Conservation (phyloP, 2,797 vertebrate genomes). For the Babyrousa celebensis region DNA sequence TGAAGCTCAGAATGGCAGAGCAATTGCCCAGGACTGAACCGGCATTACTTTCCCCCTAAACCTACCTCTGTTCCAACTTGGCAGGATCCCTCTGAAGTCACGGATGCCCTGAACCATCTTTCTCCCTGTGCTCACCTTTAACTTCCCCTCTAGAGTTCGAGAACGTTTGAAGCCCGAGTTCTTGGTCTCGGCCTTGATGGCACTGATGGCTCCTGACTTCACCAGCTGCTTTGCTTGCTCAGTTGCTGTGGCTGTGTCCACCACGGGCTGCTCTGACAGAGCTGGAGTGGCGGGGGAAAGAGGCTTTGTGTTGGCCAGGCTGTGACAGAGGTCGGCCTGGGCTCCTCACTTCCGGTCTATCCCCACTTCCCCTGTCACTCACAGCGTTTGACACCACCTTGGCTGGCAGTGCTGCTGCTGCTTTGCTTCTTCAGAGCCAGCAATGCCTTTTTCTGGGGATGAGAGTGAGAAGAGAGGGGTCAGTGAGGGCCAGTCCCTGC, state of each 20-base stretch:
- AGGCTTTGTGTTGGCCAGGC: background rate
- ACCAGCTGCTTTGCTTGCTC: slow-evolving; percentile 98
- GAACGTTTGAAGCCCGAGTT: slow-evolving; percentile 98
- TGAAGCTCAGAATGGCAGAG: background rate
- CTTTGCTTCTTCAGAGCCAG: slow-evolving; percentile 97
- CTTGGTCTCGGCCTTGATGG: slow-evolving; percentile 98
- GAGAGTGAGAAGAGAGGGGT: background rate
- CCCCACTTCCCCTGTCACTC: slow-evolving; percentile 82
- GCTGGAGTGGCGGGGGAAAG: slow-evolving; percentile 88
- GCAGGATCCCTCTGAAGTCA: background rate
- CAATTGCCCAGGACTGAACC: background rate
- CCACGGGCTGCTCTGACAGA: slow-evolving; percentile 96
- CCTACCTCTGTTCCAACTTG: background rate
- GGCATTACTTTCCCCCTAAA: background rate
- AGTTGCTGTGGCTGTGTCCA: slow-evolving; percentile 97
- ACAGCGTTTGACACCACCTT: slow-evolving; percentile 97
- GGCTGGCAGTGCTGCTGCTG: slow-evolving; percentile 95
- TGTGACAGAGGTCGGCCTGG: background rate
- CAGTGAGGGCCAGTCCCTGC: background rate
- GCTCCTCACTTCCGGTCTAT: background rate
- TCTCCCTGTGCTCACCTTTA: slow-evolving; percentile 92
- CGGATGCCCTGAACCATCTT: background rate
- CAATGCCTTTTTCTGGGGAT: slow-evolving; percentile 95
- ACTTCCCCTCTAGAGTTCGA: slow-evolving; percentile 96
- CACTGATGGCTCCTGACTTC: slow-evolving; percentile 97